Percentiles rank a stretch among this genome's conserved stretches.
Evolutionary conservation across 2,797 vertebrate species (phyloP).

Genomic region (Acanthopagrus latus): DNA sequence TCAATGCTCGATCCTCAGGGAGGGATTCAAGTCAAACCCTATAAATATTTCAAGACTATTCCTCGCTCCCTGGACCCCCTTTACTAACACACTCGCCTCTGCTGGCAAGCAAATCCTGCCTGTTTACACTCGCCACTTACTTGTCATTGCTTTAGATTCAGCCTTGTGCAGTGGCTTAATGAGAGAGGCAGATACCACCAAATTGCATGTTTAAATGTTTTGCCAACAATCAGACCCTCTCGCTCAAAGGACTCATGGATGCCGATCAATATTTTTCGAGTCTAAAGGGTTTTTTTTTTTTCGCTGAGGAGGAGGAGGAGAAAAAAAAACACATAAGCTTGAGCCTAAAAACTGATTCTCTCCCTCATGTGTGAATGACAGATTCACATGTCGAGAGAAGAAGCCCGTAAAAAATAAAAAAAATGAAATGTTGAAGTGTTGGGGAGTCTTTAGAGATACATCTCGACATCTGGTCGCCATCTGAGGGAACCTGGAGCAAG

Average conservation of each 20-base stretch:
- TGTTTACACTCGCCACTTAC: slow-evolving; percentile 76
- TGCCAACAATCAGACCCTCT: slow-evolving; percentile 66
- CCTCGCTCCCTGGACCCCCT: slow-evolving; percentile 79
- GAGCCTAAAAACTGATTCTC: slow-evolving; percentile 55
- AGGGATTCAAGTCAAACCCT: slow-evolving; percentile 89
- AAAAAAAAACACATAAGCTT: slow-evolving; percentile 25
- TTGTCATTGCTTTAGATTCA: slow-evolving; percentile 75
- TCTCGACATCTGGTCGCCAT: slow-evolving; percentile 85
- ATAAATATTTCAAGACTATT: slow-evolving; percentile 92
- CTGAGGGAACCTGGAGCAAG: slow-evolving; percentile 79
- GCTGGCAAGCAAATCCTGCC: slow-evolving; percentile 65
- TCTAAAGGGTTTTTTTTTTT: slow-evolving; percentile 40
- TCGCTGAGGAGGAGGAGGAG: slow-evolving; percentile 1
- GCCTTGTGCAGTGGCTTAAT: slow-evolving; percentile 71
- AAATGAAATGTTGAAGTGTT: slow-evolving; percentile 65
- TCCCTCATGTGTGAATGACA: slow-evolving; percentile 55
- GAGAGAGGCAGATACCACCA: slow-evolving; percentile 63
- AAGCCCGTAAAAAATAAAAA: slow-evolving; percentile 25
- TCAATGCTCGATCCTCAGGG: slow-evolving; percentile 85
- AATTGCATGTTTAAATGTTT: slow-evolving; percentile 72
- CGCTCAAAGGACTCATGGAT: slow-evolving; percentile 58
- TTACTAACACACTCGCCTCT: slow-evolving; percentile 71
- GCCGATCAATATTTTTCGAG: slow-evolving; percentile 63
- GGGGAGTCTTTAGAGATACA: slow-evolving; percentile 75
- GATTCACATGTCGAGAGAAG: slow-evolving; percentile 55